Evolutionary conservation across 2,888 invertebrate species (phyloP).

Genomic region (Clostera curtula): DNA sequence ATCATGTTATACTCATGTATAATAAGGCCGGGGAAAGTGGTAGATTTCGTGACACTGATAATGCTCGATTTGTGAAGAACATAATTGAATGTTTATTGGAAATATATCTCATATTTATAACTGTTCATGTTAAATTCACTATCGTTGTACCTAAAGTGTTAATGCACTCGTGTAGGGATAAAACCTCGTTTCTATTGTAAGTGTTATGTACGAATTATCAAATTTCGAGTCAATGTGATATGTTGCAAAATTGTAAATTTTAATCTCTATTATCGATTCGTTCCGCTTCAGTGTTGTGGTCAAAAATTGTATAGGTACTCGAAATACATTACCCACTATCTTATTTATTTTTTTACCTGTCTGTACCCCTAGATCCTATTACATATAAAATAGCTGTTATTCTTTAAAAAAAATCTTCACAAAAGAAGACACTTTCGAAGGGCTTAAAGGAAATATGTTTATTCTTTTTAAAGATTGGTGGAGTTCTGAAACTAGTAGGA

Average conservation of each 20-base stretch:
- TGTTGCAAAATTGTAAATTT: constrained; percentile 21
- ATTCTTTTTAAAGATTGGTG: too few species aligned
- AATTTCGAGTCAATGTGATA: constrained; percentile 31
- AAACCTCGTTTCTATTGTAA: constrained; percentile 21
- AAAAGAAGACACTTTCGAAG: too few species aligned
- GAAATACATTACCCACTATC: too few species aligned
- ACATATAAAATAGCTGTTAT: too few species aligned
- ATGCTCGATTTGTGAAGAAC: constrained; percentile 11
- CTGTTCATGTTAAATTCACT: constrained; percentile 11
- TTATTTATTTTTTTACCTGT: too few species aligned
- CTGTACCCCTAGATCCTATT: too few species aligned
- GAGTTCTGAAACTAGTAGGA: too few species aligned
- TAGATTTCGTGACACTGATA: constrained; percentile 28
- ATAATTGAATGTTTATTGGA: constrained; percentile 6
- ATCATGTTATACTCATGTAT: constrained; percentile 16
- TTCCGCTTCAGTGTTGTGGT: constrained; percentile 35
- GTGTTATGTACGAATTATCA: constrained; percentile 30
- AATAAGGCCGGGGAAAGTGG: constrained; percentile 11
- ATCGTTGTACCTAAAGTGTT: constrained; percentile 18
- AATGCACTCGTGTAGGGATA: constrained; percentile 39
- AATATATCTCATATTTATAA: constrained; percentile 8
- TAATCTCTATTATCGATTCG: constrained; percentile 23
- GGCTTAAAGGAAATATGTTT: too few species aligned
- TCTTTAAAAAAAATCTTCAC: too few species aligned
- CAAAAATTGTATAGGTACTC: constrained; percentile 31